Conservation (phyloP, 2,113 vertebrate genomes). For the Pygathrix nemaeus region DNA sequence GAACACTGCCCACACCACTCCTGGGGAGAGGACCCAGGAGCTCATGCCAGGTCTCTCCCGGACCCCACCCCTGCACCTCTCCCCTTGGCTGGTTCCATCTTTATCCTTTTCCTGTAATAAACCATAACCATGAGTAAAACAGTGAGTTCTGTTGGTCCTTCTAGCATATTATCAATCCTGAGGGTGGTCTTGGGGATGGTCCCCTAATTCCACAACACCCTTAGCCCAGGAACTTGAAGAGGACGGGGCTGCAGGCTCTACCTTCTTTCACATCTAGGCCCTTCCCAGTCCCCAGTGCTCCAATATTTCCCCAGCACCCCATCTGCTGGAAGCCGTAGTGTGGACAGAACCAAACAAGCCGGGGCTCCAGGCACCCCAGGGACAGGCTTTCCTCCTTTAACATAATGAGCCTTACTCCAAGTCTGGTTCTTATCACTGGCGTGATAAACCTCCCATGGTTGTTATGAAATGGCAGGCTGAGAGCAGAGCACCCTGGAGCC, state of each 20-base stretch:
- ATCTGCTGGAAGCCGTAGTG: neutral
- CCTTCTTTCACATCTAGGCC: neutral
- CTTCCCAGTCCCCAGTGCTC: neutral
- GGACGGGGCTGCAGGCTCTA: neutral
- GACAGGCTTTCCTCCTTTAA: neutral
- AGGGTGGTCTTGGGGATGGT: neutral
- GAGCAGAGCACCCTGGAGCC: neutral
- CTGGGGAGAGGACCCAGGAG: neutral
- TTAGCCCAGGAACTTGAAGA: neutral
- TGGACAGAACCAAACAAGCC: neutral
- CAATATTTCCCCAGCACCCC: no score
- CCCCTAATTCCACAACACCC: neutral
- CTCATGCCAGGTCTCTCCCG: neutral
- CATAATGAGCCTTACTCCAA: neutral
- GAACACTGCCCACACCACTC: rapidly evolving
- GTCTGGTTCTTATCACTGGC: neutral
- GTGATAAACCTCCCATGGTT: no score
- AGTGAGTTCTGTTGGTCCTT: neutral
- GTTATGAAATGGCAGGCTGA: neutral
- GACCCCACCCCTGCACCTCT: neutral
- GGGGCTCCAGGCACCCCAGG: neutral
- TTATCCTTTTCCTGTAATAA: neutral
- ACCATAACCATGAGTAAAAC: neutral
- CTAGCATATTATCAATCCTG: neutral
- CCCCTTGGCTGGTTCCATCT: neutral